A percentile compares a stretch with the other conserved stretches of the same genome.
phyloP scores from a whole-genome alignment of 2,888 invertebrate genomes.

The Lasioglossum leucozonium region DNA sequence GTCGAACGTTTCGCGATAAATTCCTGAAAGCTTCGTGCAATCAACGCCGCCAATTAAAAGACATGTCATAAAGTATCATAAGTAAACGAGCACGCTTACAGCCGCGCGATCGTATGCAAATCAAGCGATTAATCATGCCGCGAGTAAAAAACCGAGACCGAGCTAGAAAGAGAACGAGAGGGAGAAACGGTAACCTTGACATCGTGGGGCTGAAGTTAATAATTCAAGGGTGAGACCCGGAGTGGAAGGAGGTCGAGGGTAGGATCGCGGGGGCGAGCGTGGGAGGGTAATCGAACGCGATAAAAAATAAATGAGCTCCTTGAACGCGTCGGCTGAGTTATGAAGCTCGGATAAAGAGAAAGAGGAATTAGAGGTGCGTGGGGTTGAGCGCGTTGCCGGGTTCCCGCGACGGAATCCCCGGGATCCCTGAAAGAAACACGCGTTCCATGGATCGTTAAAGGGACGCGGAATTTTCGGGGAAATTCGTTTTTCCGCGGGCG shows the following conservation, averaged over 20 bases:
- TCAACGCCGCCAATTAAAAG: background rate
- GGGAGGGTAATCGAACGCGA: constrained; percentile 38
- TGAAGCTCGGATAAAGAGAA: constrained; percentile 11
- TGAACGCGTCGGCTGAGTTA: constrained; percentile 28
- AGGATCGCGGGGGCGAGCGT: background rate
- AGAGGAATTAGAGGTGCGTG: background rate
- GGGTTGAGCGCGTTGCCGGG: background rate
- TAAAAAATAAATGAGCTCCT: constrained; percentile 51
- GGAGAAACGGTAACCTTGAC: constrained; percentile 18
- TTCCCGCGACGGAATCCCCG: background rate
- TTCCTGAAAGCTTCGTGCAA: background rate
- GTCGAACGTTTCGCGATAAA: background rate
- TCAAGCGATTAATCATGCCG: constrained; percentile 4
- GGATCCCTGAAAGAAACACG: background rate
- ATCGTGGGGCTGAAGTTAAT: constrained; percentile 42
- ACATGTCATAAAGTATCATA: background rate
- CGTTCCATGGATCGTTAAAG: background rate
- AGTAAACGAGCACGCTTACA: background rate
- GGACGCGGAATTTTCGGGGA: background rate
- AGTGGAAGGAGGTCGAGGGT: background rate
- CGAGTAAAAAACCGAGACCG: background rate
- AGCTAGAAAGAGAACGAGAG: background rate
- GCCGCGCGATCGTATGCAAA: background rate
- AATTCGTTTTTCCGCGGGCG: constrained; percentile 8
- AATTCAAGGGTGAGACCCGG: constrained; percentile 30